phyloP scores from a whole-genome alignment of 2,113 vertebrate species.

The Choloepus hoffmanni region DNA sequence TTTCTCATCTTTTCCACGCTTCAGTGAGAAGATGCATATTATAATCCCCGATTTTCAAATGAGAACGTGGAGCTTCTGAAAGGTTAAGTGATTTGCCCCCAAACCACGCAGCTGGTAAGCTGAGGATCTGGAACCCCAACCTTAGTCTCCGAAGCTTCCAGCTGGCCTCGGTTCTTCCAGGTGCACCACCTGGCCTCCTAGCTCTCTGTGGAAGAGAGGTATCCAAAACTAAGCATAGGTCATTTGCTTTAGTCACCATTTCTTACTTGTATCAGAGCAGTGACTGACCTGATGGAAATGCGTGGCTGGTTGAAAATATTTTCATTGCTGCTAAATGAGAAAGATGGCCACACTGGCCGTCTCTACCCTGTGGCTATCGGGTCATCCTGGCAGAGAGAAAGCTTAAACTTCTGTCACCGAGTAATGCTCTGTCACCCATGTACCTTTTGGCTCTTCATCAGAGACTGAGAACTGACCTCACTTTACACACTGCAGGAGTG shows the following conservation, averaged over 20 bases:
- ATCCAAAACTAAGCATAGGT: not conserved
- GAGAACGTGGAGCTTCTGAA: not conserved
- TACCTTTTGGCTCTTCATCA: not conserved
- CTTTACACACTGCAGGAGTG: no score
- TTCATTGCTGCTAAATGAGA: not conserved
- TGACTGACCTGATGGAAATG: not conserved
- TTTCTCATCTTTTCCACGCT: not conserved
- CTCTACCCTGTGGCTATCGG: not conserved
- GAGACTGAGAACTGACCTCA: not conserved
- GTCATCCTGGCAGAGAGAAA: not conserved
- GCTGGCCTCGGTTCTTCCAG: not conserved
- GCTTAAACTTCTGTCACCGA: not conserved
- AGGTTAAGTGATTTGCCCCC: not conserved
- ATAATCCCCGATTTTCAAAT: not conserved
- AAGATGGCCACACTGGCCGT: not conserved
- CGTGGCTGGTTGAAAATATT: not conserved
- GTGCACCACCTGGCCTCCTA: not conserved
- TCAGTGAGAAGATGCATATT: not conserved
- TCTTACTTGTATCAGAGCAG: not conserved
- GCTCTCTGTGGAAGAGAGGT: not conserved
- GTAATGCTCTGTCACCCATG: accelerated
- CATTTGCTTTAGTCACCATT: not conserved
- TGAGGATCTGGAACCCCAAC: no score
- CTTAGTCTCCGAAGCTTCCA: not conserved
- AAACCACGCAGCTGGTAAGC: not conserved